Conservation (phyloP, 2,113 vertebrate species). For the Trichechus manatus region DNA sequence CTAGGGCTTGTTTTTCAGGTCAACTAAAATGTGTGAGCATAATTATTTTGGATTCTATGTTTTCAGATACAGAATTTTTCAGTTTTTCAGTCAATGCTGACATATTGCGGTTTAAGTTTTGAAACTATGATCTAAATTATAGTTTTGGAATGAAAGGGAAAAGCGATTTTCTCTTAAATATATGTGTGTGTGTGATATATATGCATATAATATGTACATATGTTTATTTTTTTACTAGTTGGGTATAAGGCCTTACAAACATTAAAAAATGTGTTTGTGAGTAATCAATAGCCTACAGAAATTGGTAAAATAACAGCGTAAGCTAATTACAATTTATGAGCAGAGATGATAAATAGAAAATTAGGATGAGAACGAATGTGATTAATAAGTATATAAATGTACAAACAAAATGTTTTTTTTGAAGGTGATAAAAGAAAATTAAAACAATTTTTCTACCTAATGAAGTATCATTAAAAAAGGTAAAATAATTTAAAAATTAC, state of each 20-base stretch:
- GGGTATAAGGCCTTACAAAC: background rate
- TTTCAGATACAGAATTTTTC: background rate
- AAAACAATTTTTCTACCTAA: background rate
- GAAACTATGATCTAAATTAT: background rate
- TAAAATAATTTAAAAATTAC: conserved; percentile 29
- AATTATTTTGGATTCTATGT: background rate
- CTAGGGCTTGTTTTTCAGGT: background rate
- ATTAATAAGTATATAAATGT: background rate
- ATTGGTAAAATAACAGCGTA: background rate
- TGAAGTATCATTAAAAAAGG: background rate
- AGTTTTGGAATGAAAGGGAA: background rate
- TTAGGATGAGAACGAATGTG: background rate
- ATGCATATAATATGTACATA: background rate
- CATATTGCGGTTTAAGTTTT: conserved; percentile 2
- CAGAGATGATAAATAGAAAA: background rate
- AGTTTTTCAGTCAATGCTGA: background rate
- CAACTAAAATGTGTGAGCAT: background rate
- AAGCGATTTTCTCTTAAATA: background rate
- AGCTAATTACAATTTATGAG: background rate
- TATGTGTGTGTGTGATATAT: background rate
- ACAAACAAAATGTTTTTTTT: background rate
- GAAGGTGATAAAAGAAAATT: conserved; percentile 18
- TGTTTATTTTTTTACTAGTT: background rate
- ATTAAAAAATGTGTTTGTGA: background rate
- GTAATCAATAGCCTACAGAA: background rate